Evolutionary conservation across 2,888 invertebrate genomes (phyloP), one percentile per base, ranked within the genome.

Genomic region (Heliconius ismenius): DNA sequence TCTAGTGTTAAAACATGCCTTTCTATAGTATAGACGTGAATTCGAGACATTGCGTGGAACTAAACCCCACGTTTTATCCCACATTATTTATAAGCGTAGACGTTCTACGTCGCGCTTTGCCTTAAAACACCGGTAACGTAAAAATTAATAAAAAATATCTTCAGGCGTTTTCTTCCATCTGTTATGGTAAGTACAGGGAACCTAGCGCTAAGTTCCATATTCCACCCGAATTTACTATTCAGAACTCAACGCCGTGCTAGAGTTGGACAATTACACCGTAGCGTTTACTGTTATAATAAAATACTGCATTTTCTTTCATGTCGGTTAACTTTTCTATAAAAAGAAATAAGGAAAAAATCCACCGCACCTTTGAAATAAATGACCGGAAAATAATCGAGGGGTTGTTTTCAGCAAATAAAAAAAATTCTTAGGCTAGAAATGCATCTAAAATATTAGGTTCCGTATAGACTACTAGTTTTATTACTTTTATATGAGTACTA

Each of bases 291-390:
- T n/a, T 60, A 60, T 60, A 24, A 60, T 60, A 26, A 13, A 24
- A 24, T 15, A 62, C 15, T 24, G 15, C 6, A 21, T 32, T 24
- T 58, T 32, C 32, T 15, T 15, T n/a, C 32, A 32, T 58, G 32
- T 70, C 70, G 32, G 32, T 15, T 36, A 58, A 36, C 13, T 36
- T 70, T 70, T 58, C 11, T 9, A 58, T 24, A 58, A n/a, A n/a
- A n/a, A n/a, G n/a, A n/a, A n/a, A n/a, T n/a, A n/a, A n/a, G 58
- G 58, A 62, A 75, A 73, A 75, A 69, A 49, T n/a, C 6, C 69
- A 75, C 75, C 75, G 69, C 75, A 62, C 75, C 75, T 69, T 63
- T 32, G 24, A 62, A 74, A 62, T 75, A 75, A 75, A 75, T 62
- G 69, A 75, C 69, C 68, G 69, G 75, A 70, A 69, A 75, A 49